These are phyloP conservation scores for Neoascia interrupta DNA, from an alignment of 2,888 invertebrate genomes.

Conservation along the genomic window DNA sequence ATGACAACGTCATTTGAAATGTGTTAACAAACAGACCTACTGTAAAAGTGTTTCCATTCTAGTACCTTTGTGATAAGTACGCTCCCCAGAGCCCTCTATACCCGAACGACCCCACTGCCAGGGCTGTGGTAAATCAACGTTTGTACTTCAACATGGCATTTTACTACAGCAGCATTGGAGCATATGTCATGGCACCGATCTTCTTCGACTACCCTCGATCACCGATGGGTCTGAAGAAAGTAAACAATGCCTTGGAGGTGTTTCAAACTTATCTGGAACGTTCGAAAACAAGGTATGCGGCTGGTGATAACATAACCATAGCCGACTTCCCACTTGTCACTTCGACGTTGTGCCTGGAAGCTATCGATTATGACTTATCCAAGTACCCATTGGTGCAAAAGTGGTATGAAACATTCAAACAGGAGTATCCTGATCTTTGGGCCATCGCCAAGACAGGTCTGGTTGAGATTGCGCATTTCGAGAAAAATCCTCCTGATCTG, in stretches of 20 bases:
- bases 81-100: slow-evolving; percentile 84
- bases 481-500: slow-evolving; percentile 87
- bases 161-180: slow-evolving; percentile 85
- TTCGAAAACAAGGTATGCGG: slow-evolving; percentile 83
- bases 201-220: slow-evolving; percentile 88
- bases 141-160: slow-evolving; percentile 89
- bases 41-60: slow-evolving; percentile 74
- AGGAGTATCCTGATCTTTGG: slow-evolving; percentile 85
- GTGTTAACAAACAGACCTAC: too few relatives aligned
- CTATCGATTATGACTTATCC: slow-evolving; percentile 84
- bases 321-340: slow-evolving; percentile 87
- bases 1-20: not conserved
- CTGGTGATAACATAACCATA: slow-evolving; percentile 86
- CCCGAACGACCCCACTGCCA: slow-evolving; percentile 85
- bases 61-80: slow-evolving; percentile 89
- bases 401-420: slow-evolving; percentile 88
- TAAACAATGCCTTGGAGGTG: slow-evolving; percentile 83
- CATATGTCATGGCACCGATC: slow-evolving; percentile 84
- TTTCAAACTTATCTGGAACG: slow-evolving; percentile 85
- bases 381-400: slow-evolving; percentile 82
- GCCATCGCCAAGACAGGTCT: slow-evolving; percentile 85
- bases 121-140: slow-evolving; percentile 89
- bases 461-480: slow-evolving; percentile 85
- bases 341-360: slow-evolving; percentile 87
- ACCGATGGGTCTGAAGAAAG: slow-evolving; percentile 84